phyloP scores from a whole-genome alignment of 2,113 vertebrate genomes.

The Rana temporaria region DNA sequence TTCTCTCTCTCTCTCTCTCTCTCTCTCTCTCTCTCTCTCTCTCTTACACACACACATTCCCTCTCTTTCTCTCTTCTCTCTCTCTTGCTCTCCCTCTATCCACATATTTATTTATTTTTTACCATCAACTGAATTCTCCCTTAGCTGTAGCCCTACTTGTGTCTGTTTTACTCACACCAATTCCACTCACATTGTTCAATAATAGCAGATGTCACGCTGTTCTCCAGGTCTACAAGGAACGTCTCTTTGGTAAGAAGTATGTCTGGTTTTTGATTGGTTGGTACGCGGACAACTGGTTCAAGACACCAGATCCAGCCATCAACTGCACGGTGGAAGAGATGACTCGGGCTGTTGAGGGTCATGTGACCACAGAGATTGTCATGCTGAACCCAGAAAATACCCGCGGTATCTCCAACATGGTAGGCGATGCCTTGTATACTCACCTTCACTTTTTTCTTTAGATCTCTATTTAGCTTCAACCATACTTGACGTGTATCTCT shows the following conservation, averaged over 20 bases:
- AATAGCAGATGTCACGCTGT: not conserved
- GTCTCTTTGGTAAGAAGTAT: constrained; percentile 92
- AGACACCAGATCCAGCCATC: constrained; percentile 90
- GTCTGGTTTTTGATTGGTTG: constrained; percentile 98
- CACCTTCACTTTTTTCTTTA: constrained; percentile 12
- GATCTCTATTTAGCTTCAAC: not conserved
- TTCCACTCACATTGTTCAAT: too few relatives aligned
- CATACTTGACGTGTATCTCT: not conserved
- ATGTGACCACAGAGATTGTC: constrained; percentile 95
- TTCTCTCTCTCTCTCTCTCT: too few relatives aligned
- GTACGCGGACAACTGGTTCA: constrained; percentile 98
- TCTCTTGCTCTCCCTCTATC: too few relatives aligned
- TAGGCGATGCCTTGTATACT: constrained; percentile 59
- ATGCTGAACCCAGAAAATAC: constrained; percentile 95
- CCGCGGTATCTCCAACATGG: constrained; percentile 93
- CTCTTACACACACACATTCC: too few relatives aligned
- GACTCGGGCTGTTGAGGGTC: constrained; percentile 92
- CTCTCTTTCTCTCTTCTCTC: too few relatives aligned
- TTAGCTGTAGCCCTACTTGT: too few relatives aligned
- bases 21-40: too few relatives aligned
- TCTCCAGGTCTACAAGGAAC: constrained; percentile 91
- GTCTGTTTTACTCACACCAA: too few relatives aligned
- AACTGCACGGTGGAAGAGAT: constrained; percentile 96
- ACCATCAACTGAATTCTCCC: too few relatives aligned
- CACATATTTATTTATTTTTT: too few relatives aligned